phyloP scores from a whole-genome alignment of 1,140 invertebrate genomes.

The Magallana angulata region DNA sequence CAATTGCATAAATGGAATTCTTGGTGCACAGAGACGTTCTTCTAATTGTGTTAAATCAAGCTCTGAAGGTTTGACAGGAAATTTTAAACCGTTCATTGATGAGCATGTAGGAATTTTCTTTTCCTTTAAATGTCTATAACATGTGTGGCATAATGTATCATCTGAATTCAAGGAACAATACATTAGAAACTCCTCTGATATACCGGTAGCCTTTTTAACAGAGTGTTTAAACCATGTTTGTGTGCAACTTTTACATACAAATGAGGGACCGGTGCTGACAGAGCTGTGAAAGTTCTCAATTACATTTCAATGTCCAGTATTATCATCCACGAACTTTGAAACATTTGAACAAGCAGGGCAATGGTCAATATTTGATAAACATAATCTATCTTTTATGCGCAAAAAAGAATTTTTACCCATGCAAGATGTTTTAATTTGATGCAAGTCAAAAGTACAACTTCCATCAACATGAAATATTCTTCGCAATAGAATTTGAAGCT shows the following conservation, averaged over 20 bases:
- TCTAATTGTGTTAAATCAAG: conserved; percentile 51
- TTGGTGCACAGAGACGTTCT: conserved; percentile 43
- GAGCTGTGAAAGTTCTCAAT: conserved; percentile 37
- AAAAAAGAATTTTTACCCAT: conserved; percentile 1
- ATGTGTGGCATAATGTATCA: conserved; percentile 50
- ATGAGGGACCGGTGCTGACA: conserved; percentile 33
- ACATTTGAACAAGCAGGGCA: background rate
- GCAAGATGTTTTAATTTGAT: background rate
- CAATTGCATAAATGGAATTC: conserved; percentile 62
- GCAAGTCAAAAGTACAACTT: conserved; percentile 21
- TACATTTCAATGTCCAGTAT: background rate
- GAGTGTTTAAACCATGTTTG: conserved; percentile 55
- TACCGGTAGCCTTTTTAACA: conserved; percentile 27
- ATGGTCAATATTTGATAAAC: background rate
- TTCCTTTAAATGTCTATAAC: conserved; percentile 22
- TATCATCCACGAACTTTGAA: background rate
- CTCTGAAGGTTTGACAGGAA: conserved; percentile 49
- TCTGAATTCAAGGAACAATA: conserved; percentile 4
- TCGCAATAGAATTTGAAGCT: background rate
- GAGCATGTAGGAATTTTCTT: conserved; percentile 48
- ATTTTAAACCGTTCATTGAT: conserved; percentile 54
- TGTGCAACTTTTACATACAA: conserved; percentile 51
- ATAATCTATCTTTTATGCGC: background rate
- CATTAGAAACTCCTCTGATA: background rate
- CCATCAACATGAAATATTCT: conserved; percentile 21